Evolutionary conservation across 1,140 invertebrate species (phyloP).

Genomic region (Anadara kagoshimensis): DNA sequence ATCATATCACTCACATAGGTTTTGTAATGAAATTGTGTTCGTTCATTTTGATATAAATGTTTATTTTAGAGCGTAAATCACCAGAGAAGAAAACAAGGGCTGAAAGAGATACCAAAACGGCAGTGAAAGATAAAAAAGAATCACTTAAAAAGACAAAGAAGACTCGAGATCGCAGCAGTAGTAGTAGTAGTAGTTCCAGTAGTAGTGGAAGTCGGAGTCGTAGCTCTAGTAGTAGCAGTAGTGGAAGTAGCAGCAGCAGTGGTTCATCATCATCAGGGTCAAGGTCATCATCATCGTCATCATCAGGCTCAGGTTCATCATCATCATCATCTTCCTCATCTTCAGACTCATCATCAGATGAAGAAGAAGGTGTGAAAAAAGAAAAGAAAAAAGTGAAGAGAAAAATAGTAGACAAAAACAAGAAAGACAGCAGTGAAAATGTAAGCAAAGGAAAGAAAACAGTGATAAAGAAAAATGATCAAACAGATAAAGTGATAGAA

Average conservation of each 20-base stretch:
- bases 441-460: constrained; percentile 9
- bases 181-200: too few relatives aligned
- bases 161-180: too few relatives aligned
- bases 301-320: background rate
- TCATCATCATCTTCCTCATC: constrained; percentile 32
- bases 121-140: too few relatives aligned
- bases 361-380: constrained; percentile 24
- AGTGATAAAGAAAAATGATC: background rate
- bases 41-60: constrained; percentile 45
- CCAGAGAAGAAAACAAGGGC: constrained; percentile 14
- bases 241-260: constrained; percentile 3
- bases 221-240: constrained; percentile 1
- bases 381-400: constrained; percentile 12
- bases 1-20: too few relatives aligned
- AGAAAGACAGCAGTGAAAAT: background rate
- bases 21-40: background rate
- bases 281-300: too few relatives aligned
- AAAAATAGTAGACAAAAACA: constrained; percentile 16
- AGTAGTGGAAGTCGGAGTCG: too few relatives aligned
- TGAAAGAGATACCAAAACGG: too few relatives aligned
- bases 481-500: too few relatives aligned
- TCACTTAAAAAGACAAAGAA: too few relatives aligned
- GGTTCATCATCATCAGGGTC: too few relatives aligned
- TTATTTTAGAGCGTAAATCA: background rate
- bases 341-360: constrained; percentile 23